Percentiles rank a stretch among this genome's conserved stretches.
Evolutionary conservation across 2,888 invertebrate genomes (phyloP).

Genomic region (Cataglyphis altisquamis): DNA sequence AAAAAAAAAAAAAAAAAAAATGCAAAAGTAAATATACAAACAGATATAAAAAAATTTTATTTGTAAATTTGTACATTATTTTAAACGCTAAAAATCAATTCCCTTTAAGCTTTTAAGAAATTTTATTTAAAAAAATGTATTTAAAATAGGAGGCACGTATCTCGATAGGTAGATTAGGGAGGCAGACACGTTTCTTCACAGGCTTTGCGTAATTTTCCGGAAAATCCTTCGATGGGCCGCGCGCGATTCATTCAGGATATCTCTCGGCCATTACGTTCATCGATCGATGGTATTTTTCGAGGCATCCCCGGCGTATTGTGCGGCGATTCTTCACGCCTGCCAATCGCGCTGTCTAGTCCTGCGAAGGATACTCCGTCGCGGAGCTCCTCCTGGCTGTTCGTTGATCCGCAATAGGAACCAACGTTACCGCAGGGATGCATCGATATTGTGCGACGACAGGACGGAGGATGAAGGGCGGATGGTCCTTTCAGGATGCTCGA

Average conservation of each 20-base stretch:
- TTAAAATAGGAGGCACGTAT: not conserved
- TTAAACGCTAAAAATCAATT: no score
- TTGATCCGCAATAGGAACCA: slow-evolving; percentile 58
- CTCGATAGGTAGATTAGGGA: not conserved
- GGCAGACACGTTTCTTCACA: not conserved
- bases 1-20: no score
- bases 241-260: slow-evolving; percentile 79
- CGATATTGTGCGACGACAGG: slow-evolving; percentile 56
- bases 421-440: slow-evolving; percentile 63
- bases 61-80: no score
- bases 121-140: not conserved
- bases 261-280: slow-evolving; percentile 76
- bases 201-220: slow-evolving; percentile 32
- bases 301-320: slow-evolving; percentile 76
- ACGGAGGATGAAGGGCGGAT: slow-evolving; percentile 20
- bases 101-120: not conserved
- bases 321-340: slow-evolving; percentile 82
- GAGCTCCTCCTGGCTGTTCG: slow-evolving; percentile 24
- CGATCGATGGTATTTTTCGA: slow-evolving; percentile 80
- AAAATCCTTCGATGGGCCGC: slow-evolving; percentile 62
- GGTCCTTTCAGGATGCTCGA: slow-evolving; percentile 75
- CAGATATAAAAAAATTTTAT: no score
- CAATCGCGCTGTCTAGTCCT: slow-evolving; percentile 75
- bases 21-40: no score
- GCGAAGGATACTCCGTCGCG: not conserved